A percentile compares a stretch with the other conserved stretches of the same genome.
phyloP scores from a whole-genome alignment of 2,113 vertebrate species.

The Danio rerio region GRCz12tu NC_133199.1:45904501-45905000 shows the following conservation, averaged over 20 bases:
- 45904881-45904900: slow-evolving; percentile 94
- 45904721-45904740: slow-evolving; percentile 95
- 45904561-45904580: slow-evolving; percentile 98
- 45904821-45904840: slow-evolving; percentile 80
- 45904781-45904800: slow-evolving; percentile 78
- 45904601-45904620: slow-evolving; percentile 95
- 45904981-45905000: slow-evolving; percentile 95
- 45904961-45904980: slow-evolving; percentile 83
- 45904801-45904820: slow-evolving; percentile 83
- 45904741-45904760: slow-evolving; percentile 97
- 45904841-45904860: slow-evolving; percentile 81
- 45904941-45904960: slow-evolving; percentile 85
- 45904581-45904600: slow-evolving; percentile 97
- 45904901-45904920: slow-evolving; percentile 86
- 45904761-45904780: slow-evolving; percentile 94
- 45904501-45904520: slow-evolving; percentile 96
- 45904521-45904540: slow-evolving; percentile 96
- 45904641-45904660: slow-evolving; percentile 98
- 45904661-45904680: slow-evolving; percentile 98
- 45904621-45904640: slow-evolving; percentile 94
- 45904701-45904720: slow-evolving; percentile 99
- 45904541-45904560: slow-evolving; percentile 96
- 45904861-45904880: slow-evolving; percentile 80
- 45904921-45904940: slow-evolving; percentile 84
- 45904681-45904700: slow-evolving; percentile 95